Evolutionary conservation across 2,113 vertebrate species (phyloP).

Genomic region (Plecotus auritus): DNA sequence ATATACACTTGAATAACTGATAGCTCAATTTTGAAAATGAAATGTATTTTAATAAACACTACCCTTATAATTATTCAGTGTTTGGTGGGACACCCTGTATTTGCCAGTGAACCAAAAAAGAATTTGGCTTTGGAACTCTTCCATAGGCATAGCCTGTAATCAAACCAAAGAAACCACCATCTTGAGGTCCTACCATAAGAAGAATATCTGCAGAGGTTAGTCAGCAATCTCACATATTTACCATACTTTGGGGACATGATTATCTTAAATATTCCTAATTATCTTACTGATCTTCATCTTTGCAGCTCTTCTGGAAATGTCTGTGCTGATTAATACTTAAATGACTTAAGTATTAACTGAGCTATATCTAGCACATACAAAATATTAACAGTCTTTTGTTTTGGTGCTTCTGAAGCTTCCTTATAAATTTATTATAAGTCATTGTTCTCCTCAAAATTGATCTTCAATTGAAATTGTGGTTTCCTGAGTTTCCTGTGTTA

Average conservation of each 20-base stretch:
- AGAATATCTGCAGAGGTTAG: neutral
- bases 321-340: neutral
- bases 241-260: neutral
- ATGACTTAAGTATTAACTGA: neutral
- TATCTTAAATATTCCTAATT: neutral
- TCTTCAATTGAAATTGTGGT: neutral
- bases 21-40: no score
- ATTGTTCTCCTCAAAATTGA: neutral
- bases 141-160: neutral
- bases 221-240: neutral
- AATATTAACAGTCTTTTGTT: neutral
- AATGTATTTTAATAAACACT: no score
- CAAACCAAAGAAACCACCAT: neutral
- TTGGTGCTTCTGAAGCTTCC: slow-evolving; percentile 14
- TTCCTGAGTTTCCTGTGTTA: neutral
- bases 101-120: slow-evolving; percentile 9
- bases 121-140: neutral
- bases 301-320: neutral
- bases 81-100: no score
- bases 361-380: neutral
- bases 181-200: neutral
- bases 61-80: no score
- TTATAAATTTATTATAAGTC: neutral
- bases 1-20: no score
- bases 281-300: neutral